Evolutionary conservation across 2,113 vertebrate species (phyloP).

Genomic region (Podilymbus podiceps): DNA sequence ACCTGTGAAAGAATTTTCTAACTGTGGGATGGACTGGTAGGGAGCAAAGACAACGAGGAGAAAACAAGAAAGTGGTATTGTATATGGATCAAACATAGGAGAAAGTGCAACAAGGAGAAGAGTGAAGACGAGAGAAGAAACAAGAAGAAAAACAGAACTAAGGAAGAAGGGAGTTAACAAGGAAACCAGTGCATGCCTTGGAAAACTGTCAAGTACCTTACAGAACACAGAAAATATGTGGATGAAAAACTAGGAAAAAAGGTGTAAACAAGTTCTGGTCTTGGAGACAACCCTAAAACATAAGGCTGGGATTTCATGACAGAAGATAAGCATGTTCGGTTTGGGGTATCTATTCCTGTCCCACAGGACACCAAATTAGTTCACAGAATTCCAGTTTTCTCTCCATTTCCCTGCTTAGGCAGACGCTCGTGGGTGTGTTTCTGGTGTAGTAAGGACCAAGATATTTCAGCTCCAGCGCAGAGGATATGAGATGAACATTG

Average conservation of each 20-base stretch:
- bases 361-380: background rate
- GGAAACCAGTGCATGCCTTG: background rate
- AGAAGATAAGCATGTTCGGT: background rate
- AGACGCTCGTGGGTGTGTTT: constrained; percentile 66
- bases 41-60: background rate
- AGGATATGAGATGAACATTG: constrained; percentile 67
- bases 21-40: background rate
- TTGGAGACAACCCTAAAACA: background rate
- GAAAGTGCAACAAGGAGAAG: background rate
- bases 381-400: constrained; percentile 4
- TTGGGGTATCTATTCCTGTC: background rate
- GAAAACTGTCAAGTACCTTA: background rate
- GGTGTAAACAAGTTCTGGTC: background rate
- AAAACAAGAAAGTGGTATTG: background rate
- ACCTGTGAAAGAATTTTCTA: background rate
- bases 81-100: background rate
- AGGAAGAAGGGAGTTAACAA: background rate
- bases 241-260: background rate
- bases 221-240: background rate
- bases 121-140: background rate
- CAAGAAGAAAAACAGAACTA: background rate
- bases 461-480: constrained; percentile 69
- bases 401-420: constrained; percentile 50
- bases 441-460: constrained; percentile 60
- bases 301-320: background rate